These are phyloP conservation scores for Anthoptus insignis DNA, from an alignment of 2,888 invertebrate genomes.

Conservation along the genomic window DNA sequence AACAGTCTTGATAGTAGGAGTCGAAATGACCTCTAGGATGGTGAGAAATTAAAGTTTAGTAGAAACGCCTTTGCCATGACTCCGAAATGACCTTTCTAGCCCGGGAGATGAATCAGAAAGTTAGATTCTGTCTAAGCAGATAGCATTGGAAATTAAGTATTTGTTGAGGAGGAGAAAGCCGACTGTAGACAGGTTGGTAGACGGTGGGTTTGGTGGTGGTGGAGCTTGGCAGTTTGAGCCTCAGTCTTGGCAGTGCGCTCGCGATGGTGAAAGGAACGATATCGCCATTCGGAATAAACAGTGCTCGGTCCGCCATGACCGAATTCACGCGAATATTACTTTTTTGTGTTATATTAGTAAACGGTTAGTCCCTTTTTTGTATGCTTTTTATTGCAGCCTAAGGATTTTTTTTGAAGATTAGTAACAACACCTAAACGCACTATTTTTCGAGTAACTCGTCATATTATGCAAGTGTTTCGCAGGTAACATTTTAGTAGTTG, in stretches of 20 bases:
- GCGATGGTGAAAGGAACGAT: slow-evolving; percentile 83
- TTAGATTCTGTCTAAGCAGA: slow-evolving; percentile 20
- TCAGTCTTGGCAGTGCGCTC: slow-evolving; percentile 69
- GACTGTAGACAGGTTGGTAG: slow-evolving; percentile 67
- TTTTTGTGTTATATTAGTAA: slow-evolving; percentile 75
- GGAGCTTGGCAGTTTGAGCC: slow-evolving; percentile 44
- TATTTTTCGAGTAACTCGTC: slow-evolving; percentile 56
- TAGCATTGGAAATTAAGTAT: slow-evolving; percentile 25
- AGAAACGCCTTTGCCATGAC: slow-evolving; percentile 33
- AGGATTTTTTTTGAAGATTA: background rate
- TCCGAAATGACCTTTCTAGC: slow-evolving; percentile 42
- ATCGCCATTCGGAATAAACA: slow-evolving; percentile 65
- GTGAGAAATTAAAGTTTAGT: slow-evolving; percentile 3
- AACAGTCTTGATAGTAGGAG: background rate
- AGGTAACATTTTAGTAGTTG: slow-evolving; percentile 52
- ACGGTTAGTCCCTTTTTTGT: slow-evolving; percentile 70
- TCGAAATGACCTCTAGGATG: slow-evolving; percentile 14
- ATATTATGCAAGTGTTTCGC: slow-evolving; percentile 76
- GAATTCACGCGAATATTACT: slow-evolving; percentile 72
- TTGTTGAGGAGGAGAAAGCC: slow-evolving; percentile 78
- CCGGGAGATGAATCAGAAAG: slow-evolving; percentile 27
- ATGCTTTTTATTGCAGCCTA: background rate
- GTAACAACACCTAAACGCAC: slow-evolving; percentile 26
- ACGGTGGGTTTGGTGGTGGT: slow-evolving; percentile 59
- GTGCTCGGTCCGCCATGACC: slow-evolving; percentile 67